Conservation (phyloP, 2,888 invertebrate genomes). For the Drosophila anomelani region DNA sequence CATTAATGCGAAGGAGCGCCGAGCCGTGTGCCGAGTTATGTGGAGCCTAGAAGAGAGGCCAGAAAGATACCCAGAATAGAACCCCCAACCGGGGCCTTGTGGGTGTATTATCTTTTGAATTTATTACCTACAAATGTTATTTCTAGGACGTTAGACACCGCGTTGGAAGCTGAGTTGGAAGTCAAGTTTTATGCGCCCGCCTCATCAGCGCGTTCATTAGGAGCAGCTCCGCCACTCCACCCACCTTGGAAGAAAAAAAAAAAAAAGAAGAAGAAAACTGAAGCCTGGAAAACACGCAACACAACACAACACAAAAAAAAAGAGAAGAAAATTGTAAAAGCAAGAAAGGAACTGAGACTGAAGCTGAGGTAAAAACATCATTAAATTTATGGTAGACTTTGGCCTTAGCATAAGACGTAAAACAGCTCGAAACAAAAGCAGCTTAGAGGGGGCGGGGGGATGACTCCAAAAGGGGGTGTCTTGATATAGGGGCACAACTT, state of each 20-base stretch:
- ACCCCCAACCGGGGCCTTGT: conserved; percentile 45
- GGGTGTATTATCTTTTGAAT: conserved; percentile 80
- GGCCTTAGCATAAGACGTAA: conserved; percentile 51
- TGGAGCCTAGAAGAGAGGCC: conserved; percentile 31
- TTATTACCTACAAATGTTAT: conserved; percentile 80
- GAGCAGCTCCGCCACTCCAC: conserved; percentile 12
- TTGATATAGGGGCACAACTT: conserved; percentile 30
- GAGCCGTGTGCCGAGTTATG: conserved; percentile 60
- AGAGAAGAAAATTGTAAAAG: conserved; percentile 22
- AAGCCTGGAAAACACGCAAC: conserved; percentile 31
- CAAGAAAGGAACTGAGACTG: conserved; percentile 23
- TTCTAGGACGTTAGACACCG: conserved; percentile 78
- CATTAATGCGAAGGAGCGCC: conserved; percentile 10
- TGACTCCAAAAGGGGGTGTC: background rate
- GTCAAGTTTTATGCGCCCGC: conserved; percentile 42
- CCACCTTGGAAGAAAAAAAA: background rate
- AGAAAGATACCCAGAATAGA: conserved; percentile 35
- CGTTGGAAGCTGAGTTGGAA: conserved; percentile 25
- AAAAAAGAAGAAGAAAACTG: conserved; percentile 6
- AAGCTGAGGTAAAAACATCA: conserved; percentile 61
- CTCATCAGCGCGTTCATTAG: conserved; percentile 79
- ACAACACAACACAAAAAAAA: background rate
- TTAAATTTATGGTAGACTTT: conserved; percentile 72
- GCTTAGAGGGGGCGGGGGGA: background rate
- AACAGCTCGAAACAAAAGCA: conserved; percentile 41